phyloP scores from a whole-genome alignment of 1,140 invertebrate species.

The Cherax quadricarinatus region DNA sequence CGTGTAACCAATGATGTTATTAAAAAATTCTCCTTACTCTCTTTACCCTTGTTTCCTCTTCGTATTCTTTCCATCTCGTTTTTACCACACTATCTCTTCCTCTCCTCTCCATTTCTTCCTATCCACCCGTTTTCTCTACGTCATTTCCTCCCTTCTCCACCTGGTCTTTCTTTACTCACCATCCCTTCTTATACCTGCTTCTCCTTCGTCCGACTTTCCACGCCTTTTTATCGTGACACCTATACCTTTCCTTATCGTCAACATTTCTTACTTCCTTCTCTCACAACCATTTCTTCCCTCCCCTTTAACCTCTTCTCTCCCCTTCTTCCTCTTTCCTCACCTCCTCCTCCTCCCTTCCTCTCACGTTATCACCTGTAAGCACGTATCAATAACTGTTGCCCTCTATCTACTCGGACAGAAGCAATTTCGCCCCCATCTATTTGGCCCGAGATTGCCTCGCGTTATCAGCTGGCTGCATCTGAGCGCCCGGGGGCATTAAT shows the following conservation, averaged over 20 bases:
- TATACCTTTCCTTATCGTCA: no score
- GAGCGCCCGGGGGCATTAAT: constrained; percentile 43
- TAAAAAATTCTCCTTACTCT: no score
- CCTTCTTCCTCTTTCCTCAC: background rate
- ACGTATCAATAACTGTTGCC: constrained; percentile 55
- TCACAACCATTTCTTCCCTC: background rate
- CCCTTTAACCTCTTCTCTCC: background rate
- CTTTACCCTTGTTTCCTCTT: background rate
- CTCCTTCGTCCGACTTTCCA: no score
- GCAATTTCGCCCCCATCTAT: constrained; percentile 58
- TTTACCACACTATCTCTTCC: background rate
- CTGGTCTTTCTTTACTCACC: background rate
- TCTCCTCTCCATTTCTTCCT: background rate
- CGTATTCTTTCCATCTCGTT: background rate
- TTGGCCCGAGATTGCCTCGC: constrained; percentile 48
- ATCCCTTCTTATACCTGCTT: no score
- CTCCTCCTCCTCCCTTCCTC: background rate
- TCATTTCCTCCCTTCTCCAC: background rate
- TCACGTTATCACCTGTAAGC: constrained; percentile 34
- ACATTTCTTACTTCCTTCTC: no score
- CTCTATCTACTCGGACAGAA: constrained; percentile 47
- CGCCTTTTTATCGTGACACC: no score
- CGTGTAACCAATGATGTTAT: no score
- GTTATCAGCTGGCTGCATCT: constrained; percentile 51
- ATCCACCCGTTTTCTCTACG: no score